Conservation (phyloP, 2,888 invertebrate species). For the Sympetrum striolatum region DNA sequence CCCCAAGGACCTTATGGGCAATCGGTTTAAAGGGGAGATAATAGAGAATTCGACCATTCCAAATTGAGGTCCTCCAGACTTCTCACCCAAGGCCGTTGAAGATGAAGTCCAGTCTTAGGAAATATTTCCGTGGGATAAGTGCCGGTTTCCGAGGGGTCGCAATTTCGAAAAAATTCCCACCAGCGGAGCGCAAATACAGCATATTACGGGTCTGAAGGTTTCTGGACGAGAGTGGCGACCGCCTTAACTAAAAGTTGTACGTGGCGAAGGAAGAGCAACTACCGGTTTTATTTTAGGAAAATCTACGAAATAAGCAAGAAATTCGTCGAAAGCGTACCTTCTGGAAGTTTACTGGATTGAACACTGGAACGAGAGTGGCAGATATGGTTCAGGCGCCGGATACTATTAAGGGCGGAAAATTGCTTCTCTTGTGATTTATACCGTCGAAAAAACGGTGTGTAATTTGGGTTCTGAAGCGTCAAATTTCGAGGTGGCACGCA, state of each 20-base stretch:
- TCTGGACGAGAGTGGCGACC: not conserved
- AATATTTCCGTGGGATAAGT: constrained; percentile 18
- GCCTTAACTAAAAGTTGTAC: not conserved
- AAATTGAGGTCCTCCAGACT: not conserved
- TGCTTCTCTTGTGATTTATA: not conserved
- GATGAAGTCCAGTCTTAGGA: not conserved
- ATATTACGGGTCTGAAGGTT: not conserved
- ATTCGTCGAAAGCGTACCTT: not conserved
- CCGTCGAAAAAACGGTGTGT: not conserved
- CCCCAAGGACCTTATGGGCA: constrained; percentile 2
- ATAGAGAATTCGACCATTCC: constrained; percentile 13
- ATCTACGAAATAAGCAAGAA: not conserved
- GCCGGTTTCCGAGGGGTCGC: constrained; percentile 6
- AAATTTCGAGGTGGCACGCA: not conserved
- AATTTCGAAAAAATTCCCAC: constrained; percentile 21
- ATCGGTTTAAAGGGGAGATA: constrained; percentile 16
- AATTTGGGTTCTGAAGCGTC: not conserved
- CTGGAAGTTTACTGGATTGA: not conserved
- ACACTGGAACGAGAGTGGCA: not conserved
- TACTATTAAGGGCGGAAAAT: not conserved
- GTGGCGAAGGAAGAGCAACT: not conserved
- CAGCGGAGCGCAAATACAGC: not conserved
- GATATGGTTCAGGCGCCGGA: not conserved
- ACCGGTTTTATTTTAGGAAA: not conserved
- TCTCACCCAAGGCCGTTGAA: not conserved